Evolutionary conservation across 2,113 vertebrate genomes (phyloP).

Genomic region (Sander lucioperca): DNA sequence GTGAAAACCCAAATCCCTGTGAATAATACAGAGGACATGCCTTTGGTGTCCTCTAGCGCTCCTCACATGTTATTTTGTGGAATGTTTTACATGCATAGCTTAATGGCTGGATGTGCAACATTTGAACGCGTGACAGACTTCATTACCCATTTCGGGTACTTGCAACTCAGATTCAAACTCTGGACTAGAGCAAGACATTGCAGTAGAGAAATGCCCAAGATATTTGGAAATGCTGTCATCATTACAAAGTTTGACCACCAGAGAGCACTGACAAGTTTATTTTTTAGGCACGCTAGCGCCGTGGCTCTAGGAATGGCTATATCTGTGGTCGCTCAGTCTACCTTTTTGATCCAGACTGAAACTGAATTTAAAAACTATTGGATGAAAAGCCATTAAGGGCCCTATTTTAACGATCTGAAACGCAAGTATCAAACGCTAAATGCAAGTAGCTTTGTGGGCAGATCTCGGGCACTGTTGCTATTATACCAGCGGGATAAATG

Average conservation of each 20-base stretch:
- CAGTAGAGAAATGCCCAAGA: neutral
- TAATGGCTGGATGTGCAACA: neutral
- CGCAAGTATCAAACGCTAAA: no score
- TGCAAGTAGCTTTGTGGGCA: no score
- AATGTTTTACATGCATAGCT: neutral
- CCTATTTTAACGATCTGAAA: no score
- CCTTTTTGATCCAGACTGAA: neutral
- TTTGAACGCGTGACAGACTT: neutral
- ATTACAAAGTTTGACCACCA: neutral
- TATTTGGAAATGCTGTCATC: neutral
- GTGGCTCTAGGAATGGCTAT: neutral
- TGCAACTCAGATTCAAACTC: neutral
- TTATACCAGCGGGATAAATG: no score
- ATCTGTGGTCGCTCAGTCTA: neutral
- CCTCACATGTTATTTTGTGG: neutral
- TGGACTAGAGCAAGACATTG: neutral
- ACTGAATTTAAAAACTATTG: neutral
- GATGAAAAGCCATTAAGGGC: neutral
- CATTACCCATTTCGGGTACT: neutral
- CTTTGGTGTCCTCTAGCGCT: neutral
- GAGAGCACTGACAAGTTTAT: neutral
- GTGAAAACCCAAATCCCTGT: slow-evolving; percentile 13
- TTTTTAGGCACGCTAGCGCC: neutral
- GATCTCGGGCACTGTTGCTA: no score
- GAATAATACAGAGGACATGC: neutral